These are phyloP conservation scores for Bombus terrestris DNA, from an alignment of 1,140 invertebrate species.

Conservation along the genomic window DNA sequence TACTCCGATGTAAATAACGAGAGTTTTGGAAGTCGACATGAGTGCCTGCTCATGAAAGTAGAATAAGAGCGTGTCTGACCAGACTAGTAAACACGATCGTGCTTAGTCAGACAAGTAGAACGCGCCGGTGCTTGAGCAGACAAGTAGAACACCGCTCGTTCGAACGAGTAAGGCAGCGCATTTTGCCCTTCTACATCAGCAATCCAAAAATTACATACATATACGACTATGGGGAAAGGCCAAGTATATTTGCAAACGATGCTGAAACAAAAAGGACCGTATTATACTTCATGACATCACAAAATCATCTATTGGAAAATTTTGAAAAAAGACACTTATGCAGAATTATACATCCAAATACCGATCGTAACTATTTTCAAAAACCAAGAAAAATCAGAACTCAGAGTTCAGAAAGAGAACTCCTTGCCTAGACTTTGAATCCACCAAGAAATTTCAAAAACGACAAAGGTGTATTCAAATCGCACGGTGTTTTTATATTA, in stretches of 20 bases:
- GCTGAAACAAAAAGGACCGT: no score
- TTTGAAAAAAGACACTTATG: no score
- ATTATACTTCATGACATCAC: no score
- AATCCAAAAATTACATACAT: background rate
- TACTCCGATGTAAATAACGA: background rate
- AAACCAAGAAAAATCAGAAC: no score
- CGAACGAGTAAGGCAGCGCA: background rate
- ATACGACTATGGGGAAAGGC: background rate
- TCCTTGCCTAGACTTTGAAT: no score
- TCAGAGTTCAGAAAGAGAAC: no score
- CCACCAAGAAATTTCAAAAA: no score
- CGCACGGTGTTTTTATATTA: no score
- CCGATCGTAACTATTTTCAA: background rate
- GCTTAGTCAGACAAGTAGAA: constrained; percentile 16
- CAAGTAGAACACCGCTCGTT: background rate
- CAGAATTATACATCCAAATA: background rate
- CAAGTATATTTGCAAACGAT: background rate
- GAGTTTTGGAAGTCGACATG: background rate
- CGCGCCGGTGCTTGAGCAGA: background rate
- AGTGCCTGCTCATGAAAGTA: background rate
- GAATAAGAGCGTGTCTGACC: background rate
- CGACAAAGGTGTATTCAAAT: no score
- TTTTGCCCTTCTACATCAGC: background rate
- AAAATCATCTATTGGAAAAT: background rate
- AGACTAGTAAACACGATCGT: constrained; percentile 4